These are phyloP conservation scores for Agonopterix arenella DNA, from an alignment of 2,888 invertebrate species.

Conservation along the genomic window DNA sequence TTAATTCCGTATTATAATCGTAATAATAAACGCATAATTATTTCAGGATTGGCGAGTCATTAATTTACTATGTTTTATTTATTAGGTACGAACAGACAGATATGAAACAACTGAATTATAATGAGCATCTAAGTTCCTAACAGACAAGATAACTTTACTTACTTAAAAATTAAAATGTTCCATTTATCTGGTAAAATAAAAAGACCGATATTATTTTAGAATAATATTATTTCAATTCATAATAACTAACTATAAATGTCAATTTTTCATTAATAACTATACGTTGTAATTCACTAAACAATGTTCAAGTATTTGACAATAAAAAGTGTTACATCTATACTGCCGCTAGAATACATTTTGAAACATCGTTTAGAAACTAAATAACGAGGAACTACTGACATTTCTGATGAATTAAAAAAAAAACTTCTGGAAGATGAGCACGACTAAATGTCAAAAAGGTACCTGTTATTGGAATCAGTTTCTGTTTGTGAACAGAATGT, in stretches of 20 bases:
- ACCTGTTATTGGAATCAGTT: too few relatives aligned
- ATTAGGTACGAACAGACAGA: too few relatives aligned
- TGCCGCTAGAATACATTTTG: slow-evolving; percentile 36
- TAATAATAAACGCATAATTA: too few relatives aligned
- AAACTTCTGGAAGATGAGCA: neutral
- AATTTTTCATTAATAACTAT: slow-evolving; percentile 57
- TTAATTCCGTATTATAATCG: too few relatives aligned
- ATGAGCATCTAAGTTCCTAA: too few relatives aligned
- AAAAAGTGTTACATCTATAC: slow-evolving; percentile 37
- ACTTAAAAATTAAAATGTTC: too few relatives aligned
- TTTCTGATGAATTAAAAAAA: neutral
- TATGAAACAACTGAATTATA: too few relatives aligned
- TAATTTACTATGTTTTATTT: too few relatives aligned
- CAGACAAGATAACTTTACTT: too few relatives aligned
- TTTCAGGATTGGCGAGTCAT: too few relatives aligned
- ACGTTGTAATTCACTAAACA: slow-evolving; percentile 63
- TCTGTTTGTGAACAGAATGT: too few relatives aligned
- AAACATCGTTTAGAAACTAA: slow-evolving; percentile 24
- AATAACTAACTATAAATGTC: slow-evolving; percentile 77
- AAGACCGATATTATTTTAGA: slow-evolving; percentile 72
- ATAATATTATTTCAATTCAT: slow-evolving; percentile 77
- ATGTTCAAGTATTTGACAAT: slow-evolving; percentile 35
- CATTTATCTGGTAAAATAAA: slow-evolving; percentile 34
- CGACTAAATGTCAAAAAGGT: too few relatives aligned
- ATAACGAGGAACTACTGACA: slow-evolving; percentile 19